Evolutionary conservation across 2,113 vertebrate species (phyloP), one percentile per base, ranked within the genome.

Genomic region (Erythrolamprus reginae): DNA sequence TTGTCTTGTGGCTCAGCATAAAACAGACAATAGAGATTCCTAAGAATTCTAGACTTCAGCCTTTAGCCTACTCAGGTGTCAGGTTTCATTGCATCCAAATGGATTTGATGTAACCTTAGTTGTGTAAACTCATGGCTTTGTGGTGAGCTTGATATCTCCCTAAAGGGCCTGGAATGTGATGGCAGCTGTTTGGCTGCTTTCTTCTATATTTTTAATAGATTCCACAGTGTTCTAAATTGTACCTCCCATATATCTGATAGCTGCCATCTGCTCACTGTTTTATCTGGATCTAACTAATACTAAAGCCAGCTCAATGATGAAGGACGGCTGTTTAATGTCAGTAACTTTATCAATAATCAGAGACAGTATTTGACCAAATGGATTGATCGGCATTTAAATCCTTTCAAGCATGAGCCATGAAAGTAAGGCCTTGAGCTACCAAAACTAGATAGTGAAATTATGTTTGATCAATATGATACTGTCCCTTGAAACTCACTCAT

Each of bases 51-150:
- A 88, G 45, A n/a, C 86, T 84, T 91, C 53, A 88, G 7, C 28
- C 90, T 88, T 87, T 88, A 88, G 70, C 21, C 86, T 61, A 88
- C 23, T 55, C 42, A 91, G 83, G 52, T 55, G 23, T 91, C 77
- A 65, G 33, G 61, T 91, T 91, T 91, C 90, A 91, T 88, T 91
- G 70, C 26, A 82, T 82, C 86, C 87, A 91, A 91, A 91, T 88
- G 86, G 86, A 91, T 91, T 91, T 91, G 70, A 77, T 91, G 90
- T 91, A 91, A 91, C 86, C 53, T 88, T 91, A 84, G 70, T 88
- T 91, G 90, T 65, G 47, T 88, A 91, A 91, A 91, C 58, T 77
- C 77, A 61, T 33, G 51, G 86, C 77, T 91, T 88, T 91, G 90
- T 48, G 45, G 70, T 88, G 86, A 88, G 90, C 45, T 23, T 88